Percentiles rank a stretch among this genome's conserved stretches.
phyloP scores from a whole-genome alignment of 2,113 vertebrate species.

The Beaufortia kweichowensis region DNA sequence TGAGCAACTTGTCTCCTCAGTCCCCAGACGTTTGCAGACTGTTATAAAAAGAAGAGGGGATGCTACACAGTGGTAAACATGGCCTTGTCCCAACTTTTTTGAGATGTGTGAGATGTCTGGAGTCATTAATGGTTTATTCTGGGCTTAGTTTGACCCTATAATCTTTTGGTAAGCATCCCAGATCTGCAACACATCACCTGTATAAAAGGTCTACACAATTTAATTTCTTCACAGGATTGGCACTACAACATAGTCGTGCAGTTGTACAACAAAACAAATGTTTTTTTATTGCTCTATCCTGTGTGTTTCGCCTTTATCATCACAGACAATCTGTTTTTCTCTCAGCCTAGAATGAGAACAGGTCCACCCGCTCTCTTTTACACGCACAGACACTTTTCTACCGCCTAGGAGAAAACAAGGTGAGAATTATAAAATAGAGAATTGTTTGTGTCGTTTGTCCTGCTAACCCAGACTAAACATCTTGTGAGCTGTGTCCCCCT shows the following conservation, averaged over 20 bases:
- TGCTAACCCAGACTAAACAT: slow-evolving; percentile 36
- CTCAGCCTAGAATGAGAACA: slow-evolving; percentile 2
- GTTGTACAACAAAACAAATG: slow-evolving; percentile 5
- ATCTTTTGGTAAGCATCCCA: background rate
- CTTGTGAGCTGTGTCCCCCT: slow-evolving; percentile 18
- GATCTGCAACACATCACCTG: background rate
- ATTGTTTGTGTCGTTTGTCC: slow-evolving; percentile 23
- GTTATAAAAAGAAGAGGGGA: too few relatives aligned
- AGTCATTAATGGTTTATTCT: too few relatives aligned
- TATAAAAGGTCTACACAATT: background rate
- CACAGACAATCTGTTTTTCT: slow-evolving; percentile 24
- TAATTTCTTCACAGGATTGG: background rate
- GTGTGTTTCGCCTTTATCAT: slow-evolving; percentile 15
- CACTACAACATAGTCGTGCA: background rate
- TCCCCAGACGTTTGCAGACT: too few relatives aligned
- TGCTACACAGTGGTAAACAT: too few relatives aligned
- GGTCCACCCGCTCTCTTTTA: slow-evolving; percentile 1
- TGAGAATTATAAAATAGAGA: slow-evolving; percentile 19
- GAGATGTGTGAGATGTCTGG: too few relatives aligned
- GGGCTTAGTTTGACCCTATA: background rate
- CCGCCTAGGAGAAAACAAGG: slow-evolving; percentile 23
- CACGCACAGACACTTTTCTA: slow-evolving; percentile 28
- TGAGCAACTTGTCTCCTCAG: too few relatives aligned
- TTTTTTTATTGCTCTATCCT: slow-evolving; percentile 6
- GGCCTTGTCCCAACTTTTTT: too few relatives aligned